A percentile compares a stretch with the other conserved stretches of the same genome.
phyloP scores from a whole-genome alignment of 2,888 invertebrate species.

The Dione juno region DNA sequence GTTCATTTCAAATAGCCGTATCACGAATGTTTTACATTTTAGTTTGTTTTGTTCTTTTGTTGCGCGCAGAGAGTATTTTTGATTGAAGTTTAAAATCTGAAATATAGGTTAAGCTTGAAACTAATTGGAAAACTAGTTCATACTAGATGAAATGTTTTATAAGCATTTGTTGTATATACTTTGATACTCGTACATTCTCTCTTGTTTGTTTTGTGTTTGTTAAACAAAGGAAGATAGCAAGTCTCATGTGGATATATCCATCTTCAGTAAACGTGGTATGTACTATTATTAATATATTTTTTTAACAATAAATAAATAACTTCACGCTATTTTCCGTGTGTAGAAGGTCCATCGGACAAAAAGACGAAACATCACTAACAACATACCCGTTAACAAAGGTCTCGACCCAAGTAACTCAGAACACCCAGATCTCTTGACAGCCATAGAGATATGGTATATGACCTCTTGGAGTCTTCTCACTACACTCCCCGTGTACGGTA shows the following conservation, averaged over 20 bases:
- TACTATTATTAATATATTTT: neutral
- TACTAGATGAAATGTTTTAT: constrained; percentile 34
- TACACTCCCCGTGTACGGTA: too few species aligned
- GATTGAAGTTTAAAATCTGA: constrained; percentile 35
- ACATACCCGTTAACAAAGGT: too few species aligned
- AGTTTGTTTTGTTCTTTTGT: constrained; percentile 3
- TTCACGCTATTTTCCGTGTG: too few species aligned
- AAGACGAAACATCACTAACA: too few species aligned
- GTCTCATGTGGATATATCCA: constrained; percentile 1
- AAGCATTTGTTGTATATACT: constrained; percentile 28
- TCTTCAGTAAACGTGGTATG: neutral
- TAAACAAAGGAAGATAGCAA: constrained; percentile 22
- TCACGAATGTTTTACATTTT: constrained; percentile 2
- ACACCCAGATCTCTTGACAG: too few species aligned
- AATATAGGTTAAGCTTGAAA: constrained; percentile 39
- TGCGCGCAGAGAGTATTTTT: constrained; percentile 27
- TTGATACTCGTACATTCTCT: too few species aligned
- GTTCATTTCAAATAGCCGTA: neutral
- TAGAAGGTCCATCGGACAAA: too few species aligned
- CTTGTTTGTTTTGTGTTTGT: constrained; percentile 25
- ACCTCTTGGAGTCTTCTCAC: too few species aligned
- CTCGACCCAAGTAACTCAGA: too few species aligned
- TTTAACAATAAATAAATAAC: too few species aligned
- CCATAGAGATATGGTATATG: too few species aligned
- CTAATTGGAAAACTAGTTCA: constrained; percentile 30